These are phyloP conservation scores for Nothura maculosa DNA, from an alignment of 2,797 vertebrate genomes.

Conservation along the genomic window DNA sequence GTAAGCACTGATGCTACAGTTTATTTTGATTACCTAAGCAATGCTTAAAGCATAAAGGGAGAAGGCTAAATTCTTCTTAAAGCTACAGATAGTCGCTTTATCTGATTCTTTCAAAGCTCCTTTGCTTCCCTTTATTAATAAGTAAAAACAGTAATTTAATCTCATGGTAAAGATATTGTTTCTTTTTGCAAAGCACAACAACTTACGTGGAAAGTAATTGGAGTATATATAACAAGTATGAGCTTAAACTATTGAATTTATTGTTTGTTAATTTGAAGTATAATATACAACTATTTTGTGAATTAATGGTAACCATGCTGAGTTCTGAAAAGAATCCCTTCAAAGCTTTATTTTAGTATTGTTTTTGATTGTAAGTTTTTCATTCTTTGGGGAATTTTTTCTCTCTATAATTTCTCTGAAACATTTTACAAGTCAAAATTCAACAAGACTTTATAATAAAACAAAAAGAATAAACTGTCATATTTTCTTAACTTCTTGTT, in stretches of 20 bases:
- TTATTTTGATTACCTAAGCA: not conserved
- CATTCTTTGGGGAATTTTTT: not conserved
- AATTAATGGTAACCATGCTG: not conserved
- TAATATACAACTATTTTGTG: not conserved
- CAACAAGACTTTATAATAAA: not conserved
- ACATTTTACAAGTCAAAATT: not conserved
- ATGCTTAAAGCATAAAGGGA: not conserved
- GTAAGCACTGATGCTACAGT: not conserved
- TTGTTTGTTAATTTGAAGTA: not conserved
- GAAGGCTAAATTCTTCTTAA: not conserved
- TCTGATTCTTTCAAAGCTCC: not conserved
- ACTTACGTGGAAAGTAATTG: not conserved
- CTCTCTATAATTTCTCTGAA: not conserved
- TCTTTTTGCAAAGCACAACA: not conserved
- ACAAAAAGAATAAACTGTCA: not conserved
- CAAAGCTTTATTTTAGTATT: not conserved
- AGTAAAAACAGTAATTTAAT: not conserved
- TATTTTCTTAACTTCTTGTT: not conserved
- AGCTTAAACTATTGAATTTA: not conserved
- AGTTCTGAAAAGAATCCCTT: not conserved
- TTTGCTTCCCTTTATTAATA: not conserved
- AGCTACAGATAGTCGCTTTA: not conserved
- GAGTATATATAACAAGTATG: not conserved
- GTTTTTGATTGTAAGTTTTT: not conserved
- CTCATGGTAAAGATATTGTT: not conserved